phyloP scores from a whole-genome alignment of 2,113 vertebrate species.

The Indicator maculatus region DNA sequence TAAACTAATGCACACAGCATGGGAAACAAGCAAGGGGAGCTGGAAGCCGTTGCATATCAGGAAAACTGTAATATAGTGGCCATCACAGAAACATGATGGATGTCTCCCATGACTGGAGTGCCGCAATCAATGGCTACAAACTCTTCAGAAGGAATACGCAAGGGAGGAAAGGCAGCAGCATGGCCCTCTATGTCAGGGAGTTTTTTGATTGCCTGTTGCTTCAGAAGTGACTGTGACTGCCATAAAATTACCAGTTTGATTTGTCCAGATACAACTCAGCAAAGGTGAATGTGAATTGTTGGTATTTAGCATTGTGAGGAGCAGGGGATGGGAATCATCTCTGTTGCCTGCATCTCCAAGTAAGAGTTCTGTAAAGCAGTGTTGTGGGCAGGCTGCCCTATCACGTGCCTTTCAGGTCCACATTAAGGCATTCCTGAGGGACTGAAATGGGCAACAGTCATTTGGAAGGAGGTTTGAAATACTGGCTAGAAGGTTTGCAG shows the following conservation, averaged over 20 bases:
- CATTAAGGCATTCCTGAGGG: neutral
- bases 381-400: neutral
- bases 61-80: no score
- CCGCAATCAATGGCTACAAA: no score
- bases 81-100: no score
- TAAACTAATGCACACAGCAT: no score
- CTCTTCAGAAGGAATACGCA: no score
- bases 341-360: neutral
- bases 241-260: neutral
- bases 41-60: no score
- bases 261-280: neutral
- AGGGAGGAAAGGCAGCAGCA: no score
- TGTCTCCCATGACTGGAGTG: no score
- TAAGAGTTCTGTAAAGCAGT: accelerated
- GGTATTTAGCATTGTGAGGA: neutral
- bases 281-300: accelerated
- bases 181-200: no score
- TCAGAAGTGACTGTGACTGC: neutral
- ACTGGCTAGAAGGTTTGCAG: neutral
- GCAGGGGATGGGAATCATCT: neutral
- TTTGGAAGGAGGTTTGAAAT: neutral
- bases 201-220: neutral
- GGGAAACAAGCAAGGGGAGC: no score
- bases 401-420: neutral
- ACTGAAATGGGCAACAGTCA: neutral